A percentile compares a stretch with the other conserved stretches of the same genome.
phyloP scores from a whole-genome alignment of 2,888 invertebrate species.

The Polyploca ridens region DNA sequence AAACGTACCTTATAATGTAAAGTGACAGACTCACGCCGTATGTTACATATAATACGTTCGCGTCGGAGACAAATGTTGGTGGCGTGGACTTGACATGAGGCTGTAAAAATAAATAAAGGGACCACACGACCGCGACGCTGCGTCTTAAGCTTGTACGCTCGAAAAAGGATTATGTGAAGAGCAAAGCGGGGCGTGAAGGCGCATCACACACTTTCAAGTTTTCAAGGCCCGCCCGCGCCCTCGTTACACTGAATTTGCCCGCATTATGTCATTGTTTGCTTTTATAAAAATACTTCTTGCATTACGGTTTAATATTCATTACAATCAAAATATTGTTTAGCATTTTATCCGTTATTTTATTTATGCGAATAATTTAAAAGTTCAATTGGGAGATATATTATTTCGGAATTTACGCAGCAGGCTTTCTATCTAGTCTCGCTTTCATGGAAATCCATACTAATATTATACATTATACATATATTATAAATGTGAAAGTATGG shows the following conservation, averaged over 20 bases:
- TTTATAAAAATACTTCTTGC: neutral
- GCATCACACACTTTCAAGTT: neutral
- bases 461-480: no score
- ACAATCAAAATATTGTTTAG: no score
- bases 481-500: no score
- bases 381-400: no score
- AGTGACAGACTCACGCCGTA: constrained; percentile 54
- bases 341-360: no score
- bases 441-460: no score
- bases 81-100: constrained; percentile 67
- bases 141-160: constrained; percentile 45
- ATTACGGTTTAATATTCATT: no score
- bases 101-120: constrained; percentile 71
- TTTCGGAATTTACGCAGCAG: no score
- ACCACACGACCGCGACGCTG: constrained; percentile 31
- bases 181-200: constrained; percentile 12
- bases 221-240: neutral
- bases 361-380: no score
- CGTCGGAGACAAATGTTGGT: constrained; percentile 64
- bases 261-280: neutral
- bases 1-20: constrained; percentile 47
- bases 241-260: neutral
- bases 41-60: constrained; percentile 62
- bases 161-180: constrained; percentile 35
- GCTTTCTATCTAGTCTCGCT: no score